Percentiles rank a stretch among this genome's conserved stretches.
phyloP scores from a whole-genome alignment of 2,797 vertebrate species.

The Enteromius fasciolatus region DNA sequence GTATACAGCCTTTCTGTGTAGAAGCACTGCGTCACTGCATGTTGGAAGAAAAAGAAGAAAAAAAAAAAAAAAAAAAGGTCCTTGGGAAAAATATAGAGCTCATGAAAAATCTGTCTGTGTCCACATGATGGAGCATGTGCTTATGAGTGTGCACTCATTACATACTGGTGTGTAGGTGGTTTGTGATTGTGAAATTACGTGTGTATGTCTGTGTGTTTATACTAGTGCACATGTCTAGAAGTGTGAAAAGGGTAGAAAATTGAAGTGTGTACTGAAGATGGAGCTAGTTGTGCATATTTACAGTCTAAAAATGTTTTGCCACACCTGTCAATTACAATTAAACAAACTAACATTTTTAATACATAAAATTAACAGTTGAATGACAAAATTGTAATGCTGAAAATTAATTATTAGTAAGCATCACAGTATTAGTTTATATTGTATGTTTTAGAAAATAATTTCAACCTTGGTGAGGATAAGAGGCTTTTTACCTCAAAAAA shows the following conservation, averaged over 20 bases:
- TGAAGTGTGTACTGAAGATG: not conserved
- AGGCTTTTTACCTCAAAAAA: not conserved
- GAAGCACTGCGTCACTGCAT: not conserved
- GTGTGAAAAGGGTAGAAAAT: not conserved
- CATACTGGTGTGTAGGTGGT: constrained; percentile 24
- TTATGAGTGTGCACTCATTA: not conserved
- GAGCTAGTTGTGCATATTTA: not conserved
- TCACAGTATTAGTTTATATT: not conserved
- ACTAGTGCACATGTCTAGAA: constrained; percentile 3
- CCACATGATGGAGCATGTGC: constrained; percentile 38
- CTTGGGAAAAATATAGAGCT: not conserved
- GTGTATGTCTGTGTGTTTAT: constrained; percentile 8
- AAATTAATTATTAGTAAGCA: not conserved
- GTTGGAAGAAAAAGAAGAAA: not conserved
- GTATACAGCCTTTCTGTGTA: not conserved
- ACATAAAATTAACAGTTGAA: not conserved
- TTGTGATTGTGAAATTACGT: not conserved
- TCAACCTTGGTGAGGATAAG: not conserved
- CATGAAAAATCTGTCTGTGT: constrained; percentile 14
- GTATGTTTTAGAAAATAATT: not conserved
- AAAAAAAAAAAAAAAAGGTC: not conserved
- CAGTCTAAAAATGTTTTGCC: not conserved
- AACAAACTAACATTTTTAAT: not conserved
- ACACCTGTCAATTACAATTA: not conserved
- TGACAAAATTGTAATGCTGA: not conserved